Evolutionary conservation across 2,797 vertebrate species (phyloP).

Genomic region (Anguilla megastoma): DNA sequence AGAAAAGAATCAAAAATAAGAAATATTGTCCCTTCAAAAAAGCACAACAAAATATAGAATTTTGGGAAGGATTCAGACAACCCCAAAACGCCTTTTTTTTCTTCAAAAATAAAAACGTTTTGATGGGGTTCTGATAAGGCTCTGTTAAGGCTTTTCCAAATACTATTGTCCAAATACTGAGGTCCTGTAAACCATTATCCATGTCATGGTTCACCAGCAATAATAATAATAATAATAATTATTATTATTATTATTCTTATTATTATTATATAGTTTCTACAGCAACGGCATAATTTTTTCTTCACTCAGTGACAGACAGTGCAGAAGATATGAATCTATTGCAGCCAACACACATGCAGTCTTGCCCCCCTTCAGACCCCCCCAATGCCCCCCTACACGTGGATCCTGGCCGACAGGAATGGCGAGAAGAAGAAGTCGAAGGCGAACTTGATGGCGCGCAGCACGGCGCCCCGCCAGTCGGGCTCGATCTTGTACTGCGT

Average conservation of each 20-base stretch:
- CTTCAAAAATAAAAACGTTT: no score
- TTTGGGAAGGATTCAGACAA: neutral
- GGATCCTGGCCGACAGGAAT: constrained; percentile 82
- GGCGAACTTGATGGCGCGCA: constrained; percentile 84
- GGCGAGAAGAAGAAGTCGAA: constrained; percentile 98
- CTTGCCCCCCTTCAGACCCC: no score
- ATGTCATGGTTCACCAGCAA: no score
- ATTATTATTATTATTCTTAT: no score
- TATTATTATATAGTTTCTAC: neutral
- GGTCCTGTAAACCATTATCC: no score
- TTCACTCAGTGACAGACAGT: neutral
- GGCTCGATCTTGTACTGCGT: constrained; percentile 91
- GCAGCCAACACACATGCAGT: no score
- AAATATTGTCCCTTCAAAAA: neutral
- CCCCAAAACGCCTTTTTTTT: neutral
- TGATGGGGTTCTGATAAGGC: no score
- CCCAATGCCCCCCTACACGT: constrained; percentile 28
- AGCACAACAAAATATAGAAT: neutral
- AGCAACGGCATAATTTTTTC: neutral
- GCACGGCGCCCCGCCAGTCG: constrained; percentile 86
- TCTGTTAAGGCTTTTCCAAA: no score
- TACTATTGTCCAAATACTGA: no score
- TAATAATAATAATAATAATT: no score
- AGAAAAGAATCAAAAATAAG: neutral
- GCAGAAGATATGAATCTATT: no score